Evolutionary conservation across 2,888 invertebrate genomes (phyloP), one percentile per base, ranked within the genome.

Genomic region (Sminthurides aquaticus): DNA sequence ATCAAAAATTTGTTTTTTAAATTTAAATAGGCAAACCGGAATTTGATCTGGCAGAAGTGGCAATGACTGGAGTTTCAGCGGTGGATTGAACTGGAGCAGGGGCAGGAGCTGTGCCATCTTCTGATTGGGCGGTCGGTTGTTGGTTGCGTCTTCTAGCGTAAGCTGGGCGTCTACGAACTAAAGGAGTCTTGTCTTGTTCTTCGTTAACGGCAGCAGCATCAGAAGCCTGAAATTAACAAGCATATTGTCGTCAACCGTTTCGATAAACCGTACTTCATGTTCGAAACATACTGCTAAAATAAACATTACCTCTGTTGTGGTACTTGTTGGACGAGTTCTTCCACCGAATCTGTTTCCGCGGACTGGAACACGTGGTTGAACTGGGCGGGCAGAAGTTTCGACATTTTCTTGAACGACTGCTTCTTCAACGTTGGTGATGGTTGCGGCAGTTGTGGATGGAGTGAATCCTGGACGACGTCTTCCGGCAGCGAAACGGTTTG

Each of bases 241-340:
- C 15, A 15, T 34, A 34, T 34, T 34, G n/a, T n/a, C n/a, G n/a
- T n/a, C n/a, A n/a, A n/a, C n/a, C n/a, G n/a, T n/a, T n/a, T n/a
- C n/a, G n/a, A n/a, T n/a, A n/a, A n/a, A n/a, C n/a, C n/a, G n/a
- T n/a, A n/a, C n/a, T n/a, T n/a, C n/a, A n/a, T n/a, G n/a, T n/a
- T n/a, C n/a, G n/a, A n/a, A n/a, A n/a, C n/a, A n/a, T n/a, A n/a
- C n/a, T n/a, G n/a, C n/a, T n/a, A n/a, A n/a, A n/a, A n/a, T n/a
- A n/a, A n/a, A 34, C 43, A 52, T 5, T 34, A 60, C 64, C 56
- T 64, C 64, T 5, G 64, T 64, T n/a, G 64, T 64, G 3, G 64
- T 26, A 18, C 60, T 60, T 18, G 60, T 59, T 55, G 64, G 64
- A 20, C 64, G 60, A 1, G 64, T 64, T 54, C 64, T 54, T 22